A percentile compares a stretch with the other conserved stretches of the same genome.
Evolutionary conservation across 1,140 invertebrate genomes (phyloP).

Genomic region (Scaptomyza pallida): DNA sequence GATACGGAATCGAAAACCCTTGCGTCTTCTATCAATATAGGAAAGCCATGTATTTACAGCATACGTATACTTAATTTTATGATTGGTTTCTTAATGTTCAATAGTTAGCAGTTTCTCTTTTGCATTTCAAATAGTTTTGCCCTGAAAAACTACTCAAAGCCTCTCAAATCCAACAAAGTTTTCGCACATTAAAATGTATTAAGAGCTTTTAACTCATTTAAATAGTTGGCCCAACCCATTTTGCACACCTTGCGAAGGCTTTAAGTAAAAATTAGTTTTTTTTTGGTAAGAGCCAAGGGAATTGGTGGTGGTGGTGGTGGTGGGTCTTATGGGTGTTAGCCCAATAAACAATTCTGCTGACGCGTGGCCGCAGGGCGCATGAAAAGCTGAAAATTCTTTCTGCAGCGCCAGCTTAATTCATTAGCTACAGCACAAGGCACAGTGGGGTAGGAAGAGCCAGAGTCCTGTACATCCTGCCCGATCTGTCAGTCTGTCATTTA

Average conservation of each 20-base stretch:
- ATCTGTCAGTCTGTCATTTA: conserved; percentile 41
- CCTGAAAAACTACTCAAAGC: background rate
- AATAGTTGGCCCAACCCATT: background rate
- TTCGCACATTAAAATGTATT: background rate
- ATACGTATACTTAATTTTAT: too few species aligned
- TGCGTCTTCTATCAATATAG: too few species aligned
- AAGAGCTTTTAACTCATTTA: background rate
- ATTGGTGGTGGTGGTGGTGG: background rate
- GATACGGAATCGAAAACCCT: too few species aligned
- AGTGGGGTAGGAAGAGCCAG: conserved; percentile 35
- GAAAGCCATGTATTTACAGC: too few species aligned
- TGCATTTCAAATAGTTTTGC: too few species aligned
- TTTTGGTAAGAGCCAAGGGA: background rate
- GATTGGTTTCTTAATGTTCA: too few species aligned
- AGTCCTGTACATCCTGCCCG: conserved; percentile 28
- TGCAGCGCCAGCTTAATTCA: conserved; percentile 73
- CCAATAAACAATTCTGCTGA: conserved; percentile 69
- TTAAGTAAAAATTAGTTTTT: conserved; percentile 20
- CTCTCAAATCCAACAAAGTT: background rate
- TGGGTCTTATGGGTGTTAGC: background rate
- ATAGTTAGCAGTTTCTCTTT: too few species aligned
- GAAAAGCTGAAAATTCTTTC: conserved; percentile 49
- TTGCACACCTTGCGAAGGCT: background rate
- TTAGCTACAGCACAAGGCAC: conserved; percentile 40
- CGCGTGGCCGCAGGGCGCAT: conserved; percentile 44